phyloP scores from a whole-genome alignment of 2,888 invertebrate species.

The Timandra comae region DNA sequence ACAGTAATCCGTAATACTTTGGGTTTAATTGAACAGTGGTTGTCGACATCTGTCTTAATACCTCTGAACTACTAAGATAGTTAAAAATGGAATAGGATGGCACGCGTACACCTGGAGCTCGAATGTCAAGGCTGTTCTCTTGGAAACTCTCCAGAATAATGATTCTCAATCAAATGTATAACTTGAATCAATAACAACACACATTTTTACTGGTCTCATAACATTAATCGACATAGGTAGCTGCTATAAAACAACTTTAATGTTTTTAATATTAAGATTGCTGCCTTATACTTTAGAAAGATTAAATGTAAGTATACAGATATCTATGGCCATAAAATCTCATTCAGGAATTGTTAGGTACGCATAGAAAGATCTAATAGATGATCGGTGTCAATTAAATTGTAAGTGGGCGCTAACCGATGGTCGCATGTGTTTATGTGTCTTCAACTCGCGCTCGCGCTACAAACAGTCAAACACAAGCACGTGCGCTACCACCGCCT shows the following conservation, averaged over 20 bases:
- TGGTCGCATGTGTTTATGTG: slow-evolving; percentile 65
- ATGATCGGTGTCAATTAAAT: slow-evolving; percentile 43
- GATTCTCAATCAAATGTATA: slow-evolving; percentile 4
- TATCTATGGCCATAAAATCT: too few species aligned
- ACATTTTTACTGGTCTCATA: too few species aligned
- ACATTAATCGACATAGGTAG: too few species aligned
- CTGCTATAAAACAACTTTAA: too few species aligned
- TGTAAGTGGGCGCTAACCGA: slow-evolving; percentile 38
- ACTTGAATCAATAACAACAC: too few species aligned
- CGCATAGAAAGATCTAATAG: slow-evolving; percentile 29
- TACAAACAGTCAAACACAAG: slow-evolving; percentile 74
- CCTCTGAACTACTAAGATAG: slow-evolving; percentile 19
- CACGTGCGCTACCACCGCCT: slow-evolving; percentile 59
- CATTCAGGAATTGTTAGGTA: too few species aligned
- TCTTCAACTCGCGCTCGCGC: slow-evolving; percentile 42
- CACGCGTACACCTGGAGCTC: slow-evolving; percentile 56
- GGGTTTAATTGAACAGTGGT: neutral
- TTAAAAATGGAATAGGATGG: slow-evolving; percentile 33
- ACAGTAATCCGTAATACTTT: slow-evolving; percentile 30
- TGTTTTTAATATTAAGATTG: too few species aligned
- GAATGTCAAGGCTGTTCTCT: slow-evolving; percentile 71
- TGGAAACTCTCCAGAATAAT: slow-evolving; percentile 61
- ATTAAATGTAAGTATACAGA: too few species aligned
- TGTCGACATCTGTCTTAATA: too few species aligned
- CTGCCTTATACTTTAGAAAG: too few species aligned